Conservation (phyloP, 2,113 vertebrate species). For the Nothoprocta pentlandii region DNA sequence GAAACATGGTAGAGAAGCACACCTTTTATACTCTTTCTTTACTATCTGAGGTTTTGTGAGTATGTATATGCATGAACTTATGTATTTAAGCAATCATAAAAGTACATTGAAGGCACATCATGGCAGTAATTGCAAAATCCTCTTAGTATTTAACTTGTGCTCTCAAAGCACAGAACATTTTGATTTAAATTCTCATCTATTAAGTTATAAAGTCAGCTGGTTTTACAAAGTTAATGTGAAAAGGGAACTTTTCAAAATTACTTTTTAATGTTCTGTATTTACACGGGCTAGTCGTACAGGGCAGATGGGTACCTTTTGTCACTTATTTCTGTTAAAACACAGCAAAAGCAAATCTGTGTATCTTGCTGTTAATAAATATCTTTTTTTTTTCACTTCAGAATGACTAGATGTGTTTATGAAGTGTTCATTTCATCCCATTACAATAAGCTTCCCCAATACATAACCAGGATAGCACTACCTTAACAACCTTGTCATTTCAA, state of each 20-base stretch:
- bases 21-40: neutral
- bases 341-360: neutral
- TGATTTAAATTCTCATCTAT: constrained; percentile 55
- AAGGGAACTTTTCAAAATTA: constrained; percentile 54
- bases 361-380: constrained; percentile 29
- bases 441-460: constrained; percentile 56
- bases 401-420: constrained; percentile 42
- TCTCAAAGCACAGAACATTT: constrained; percentile 27
- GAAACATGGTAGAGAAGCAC: neutral
- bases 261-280: constrained; percentile 47
- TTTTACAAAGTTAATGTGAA: constrained; percentile 53
- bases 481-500: constrained; percentile 66
- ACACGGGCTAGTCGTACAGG: neutral
- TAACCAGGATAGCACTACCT: constrained; percentile 43
- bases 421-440: constrained; percentile 41
- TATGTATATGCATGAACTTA: neutral
- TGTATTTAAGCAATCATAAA: neutral
- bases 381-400: neutral
- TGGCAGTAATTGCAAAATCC: constrained; percentile 11
- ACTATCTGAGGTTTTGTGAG: neutral
- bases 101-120: neutral
- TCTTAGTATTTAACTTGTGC: neutral
- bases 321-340: constrained; percentile 29
- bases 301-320: constrained; percentile 34
- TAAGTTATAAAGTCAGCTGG: constrained; percentile 47